These are phyloP conservation scores for Pygmarrhopalites habei DNA, from an alignment of 1,140 invertebrate genomes.

Conservation along the genomic window DNA sequence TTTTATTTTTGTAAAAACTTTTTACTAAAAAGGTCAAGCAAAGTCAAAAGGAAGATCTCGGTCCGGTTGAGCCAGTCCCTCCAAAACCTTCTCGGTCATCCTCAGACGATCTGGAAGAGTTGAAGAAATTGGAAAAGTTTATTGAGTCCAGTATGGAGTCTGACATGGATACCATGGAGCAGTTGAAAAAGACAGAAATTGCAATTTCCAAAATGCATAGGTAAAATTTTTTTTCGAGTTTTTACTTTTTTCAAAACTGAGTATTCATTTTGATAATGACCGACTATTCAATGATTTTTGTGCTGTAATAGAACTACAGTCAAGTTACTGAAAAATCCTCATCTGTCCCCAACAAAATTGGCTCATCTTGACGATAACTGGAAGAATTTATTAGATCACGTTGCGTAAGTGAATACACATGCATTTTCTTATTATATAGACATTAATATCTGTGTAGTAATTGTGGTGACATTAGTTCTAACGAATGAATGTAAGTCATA, in stretches of 20 bases:
- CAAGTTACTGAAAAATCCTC: background rate
- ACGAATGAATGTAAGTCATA: too few species aligned
- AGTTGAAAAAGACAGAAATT: slow-evolving; percentile 3
- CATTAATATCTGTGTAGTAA: too few species aligned
- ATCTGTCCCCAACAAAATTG: background rate
- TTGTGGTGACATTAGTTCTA: too few species aligned
- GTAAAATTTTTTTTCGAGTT: background rate
- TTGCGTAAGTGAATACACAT: too few species aligned
- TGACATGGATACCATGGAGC: background rate
- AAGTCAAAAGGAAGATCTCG: background rate
- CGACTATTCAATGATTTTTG: background rate
- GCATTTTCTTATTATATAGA: too few species aligned
- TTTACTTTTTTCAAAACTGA: background rate
- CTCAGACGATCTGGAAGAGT: slow-evolving; percentile 3
- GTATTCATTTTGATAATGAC: background rate
- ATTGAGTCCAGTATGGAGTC: background rate
- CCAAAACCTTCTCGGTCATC: background rate
- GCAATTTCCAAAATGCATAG: slow-evolving; percentile 11
- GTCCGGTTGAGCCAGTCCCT: background rate
- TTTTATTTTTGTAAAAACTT: too few species aligned
- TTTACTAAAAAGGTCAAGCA: too few species aligned
- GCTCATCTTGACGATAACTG: background rate
- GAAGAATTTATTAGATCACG: slow-evolving; percentile 1
- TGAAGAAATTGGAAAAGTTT: background rate
- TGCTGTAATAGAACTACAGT: background rate